Conservation (phyloP, 2,888 invertebrate genomes). For the Neuroscelio doddi region DNA sequence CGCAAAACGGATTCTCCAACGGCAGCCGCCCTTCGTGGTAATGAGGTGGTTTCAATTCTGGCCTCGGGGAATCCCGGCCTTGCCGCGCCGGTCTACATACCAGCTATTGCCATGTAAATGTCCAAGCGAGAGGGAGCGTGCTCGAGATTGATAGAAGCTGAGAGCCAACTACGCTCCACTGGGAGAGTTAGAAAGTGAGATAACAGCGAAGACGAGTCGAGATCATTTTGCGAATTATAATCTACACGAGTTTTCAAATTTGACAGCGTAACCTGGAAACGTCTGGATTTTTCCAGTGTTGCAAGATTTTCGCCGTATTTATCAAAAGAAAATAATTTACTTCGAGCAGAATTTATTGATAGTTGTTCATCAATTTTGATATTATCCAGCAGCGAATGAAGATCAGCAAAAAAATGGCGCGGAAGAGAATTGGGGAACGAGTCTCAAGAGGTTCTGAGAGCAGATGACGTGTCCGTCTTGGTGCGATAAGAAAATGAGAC, state of each 20-base stretch:
- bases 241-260: constrained; percentile 36
- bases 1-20: constrained; percentile 70
- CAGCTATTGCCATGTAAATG: constrained; percentile 65
- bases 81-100: constrained; percentile 50
- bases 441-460: constrained; percentile 49
- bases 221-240: constrained; percentile 35
- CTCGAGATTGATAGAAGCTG: constrained; percentile 58
- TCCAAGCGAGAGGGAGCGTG: constrained; percentile 55
- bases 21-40: constrained; percentile 61
- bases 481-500: constrained; percentile 66
- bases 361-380: too few species aligned
- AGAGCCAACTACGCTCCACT: constrained; percentile 24
- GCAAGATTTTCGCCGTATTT: too few species aligned
- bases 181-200: constrained; percentile 26
- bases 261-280: constrained; percentile 22
- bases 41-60: constrained; percentile 72
- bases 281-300: constrained; percentile 18
- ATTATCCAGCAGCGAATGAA: too few species aligned
- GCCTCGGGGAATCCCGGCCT: constrained; percentile 64
- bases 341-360: too few species aligned
- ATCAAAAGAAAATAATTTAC: too few species aligned
- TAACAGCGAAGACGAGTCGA: constrained; percentile 28
- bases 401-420: too few species aligned
- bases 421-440: constrained; percentile 16
- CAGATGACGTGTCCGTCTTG: constrained; percentile 70